These are phyloP conservation scores for Stenchaetothrips biformis DNA, from an alignment of 2,888 invertebrate genomes.

Conservation along the genomic window DNA sequence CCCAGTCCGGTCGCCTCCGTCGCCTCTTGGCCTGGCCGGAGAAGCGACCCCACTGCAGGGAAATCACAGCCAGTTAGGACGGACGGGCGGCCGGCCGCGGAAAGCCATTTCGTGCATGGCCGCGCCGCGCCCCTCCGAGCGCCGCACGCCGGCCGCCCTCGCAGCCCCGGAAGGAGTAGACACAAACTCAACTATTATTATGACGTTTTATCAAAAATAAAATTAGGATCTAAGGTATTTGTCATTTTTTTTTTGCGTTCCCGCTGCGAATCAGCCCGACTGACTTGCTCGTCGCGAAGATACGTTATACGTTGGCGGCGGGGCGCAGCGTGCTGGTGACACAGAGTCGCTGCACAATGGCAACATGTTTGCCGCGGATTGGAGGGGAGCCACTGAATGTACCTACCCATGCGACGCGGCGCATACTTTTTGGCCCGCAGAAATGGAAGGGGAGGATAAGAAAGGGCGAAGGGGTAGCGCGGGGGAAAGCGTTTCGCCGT, in stretches of 20 bases:
- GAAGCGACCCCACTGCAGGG: too few species aligned
- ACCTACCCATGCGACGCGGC: background rate
- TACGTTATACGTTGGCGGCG: background rate
- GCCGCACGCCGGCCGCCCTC: too few species aligned
- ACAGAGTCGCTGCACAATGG: background rate
- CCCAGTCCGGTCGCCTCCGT: too few species aligned
- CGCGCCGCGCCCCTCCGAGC: background rate
- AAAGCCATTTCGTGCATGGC: background rate
- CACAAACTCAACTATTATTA: too few species aligned
- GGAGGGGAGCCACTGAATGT: background rate
- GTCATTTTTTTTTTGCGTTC: too few species aligned
- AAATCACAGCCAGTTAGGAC: background rate
- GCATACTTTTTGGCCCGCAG: background rate
- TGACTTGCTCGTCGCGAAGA: too few species aligned
- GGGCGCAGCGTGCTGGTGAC: background rate
- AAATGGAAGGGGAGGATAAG: background rate
- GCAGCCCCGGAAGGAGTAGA: too few species aligned
- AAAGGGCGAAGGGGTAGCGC: background rate
- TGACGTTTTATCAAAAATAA: too few species aligned
- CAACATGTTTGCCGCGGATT: background rate
- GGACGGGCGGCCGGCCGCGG: background rate
- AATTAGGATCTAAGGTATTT: too few species aligned
- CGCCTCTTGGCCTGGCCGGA: too few species aligned
- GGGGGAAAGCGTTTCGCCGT: background rate
- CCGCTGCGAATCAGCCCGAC: too few species aligned